Evolutionary conservation across 2,888 invertebrate species (phyloP), one percentile per base, ranked within the genome.

Genomic region (Synergus umbraculus): DNA sequence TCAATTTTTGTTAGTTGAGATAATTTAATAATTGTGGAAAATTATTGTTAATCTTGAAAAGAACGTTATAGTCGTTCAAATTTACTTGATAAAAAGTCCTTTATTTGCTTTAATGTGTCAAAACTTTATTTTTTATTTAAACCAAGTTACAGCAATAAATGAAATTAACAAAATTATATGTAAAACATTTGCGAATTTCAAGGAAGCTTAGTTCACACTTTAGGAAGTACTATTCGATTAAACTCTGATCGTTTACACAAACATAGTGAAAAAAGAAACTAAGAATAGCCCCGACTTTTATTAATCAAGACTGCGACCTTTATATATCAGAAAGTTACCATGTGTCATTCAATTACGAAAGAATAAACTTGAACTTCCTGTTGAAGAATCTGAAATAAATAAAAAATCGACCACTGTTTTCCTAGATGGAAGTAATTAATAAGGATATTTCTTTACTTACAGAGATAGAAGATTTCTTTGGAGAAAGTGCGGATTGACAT

Each of bases 401-500:
- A 73, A 13, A 22, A 69, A 44, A n/a, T 54, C 54, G n/a, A 13
- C 22, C 18, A 12, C 22, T 60, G 4, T 29, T 12, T 29, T 29
- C 4, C 1, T 4, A 3, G 10, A 18, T 13, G 8, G 43, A 73
- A 12, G 43, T 22, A 13, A 54, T 79, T n/a, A 44, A 77, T 43
- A 13, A 64, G 15, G 10, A 67, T 13, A 13, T 43, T 54, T 67
- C 29, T 63, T 49, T 44, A 90, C 90, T 91, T 84, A 91, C 91
- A 90, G 77, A 90, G 78, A 77, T 90, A 77, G 81, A 90, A 83
- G 85, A 88, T 85, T 84, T 86, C 83, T 82, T 83, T 86, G 84
- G 82, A 82, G 79, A 86, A 83, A 76, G 79, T 76, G 58, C 81
- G 86, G 76, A 86, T 86, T 79, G 87, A 84, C 90, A 90, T 90